These are phyloP conservation scores for Cartodere bifasciata DNA, from an alignment of 2,888 invertebrate genomes.

Conservation along the genomic window DNA sequence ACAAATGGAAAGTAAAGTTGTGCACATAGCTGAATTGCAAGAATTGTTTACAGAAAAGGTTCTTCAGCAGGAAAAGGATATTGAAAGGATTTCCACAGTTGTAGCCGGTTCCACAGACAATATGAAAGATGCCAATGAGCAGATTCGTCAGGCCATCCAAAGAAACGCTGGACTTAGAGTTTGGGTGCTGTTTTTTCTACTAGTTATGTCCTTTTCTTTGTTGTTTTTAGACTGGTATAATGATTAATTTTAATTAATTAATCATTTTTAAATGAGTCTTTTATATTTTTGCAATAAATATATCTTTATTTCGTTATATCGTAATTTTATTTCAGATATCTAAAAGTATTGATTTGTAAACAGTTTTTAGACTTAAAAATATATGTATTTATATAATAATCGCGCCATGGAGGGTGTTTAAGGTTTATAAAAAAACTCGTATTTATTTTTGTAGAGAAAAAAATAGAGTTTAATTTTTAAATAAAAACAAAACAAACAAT, in stretches of 20 bases:
- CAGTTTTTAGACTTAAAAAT: no score
- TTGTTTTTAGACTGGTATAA: slow-evolving; percentile 99
- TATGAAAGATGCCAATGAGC: slow-evolving; percentile 92
- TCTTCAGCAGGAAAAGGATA: slow-evolving; percentile 84
- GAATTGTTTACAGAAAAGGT: slow-evolving; percentile 95
- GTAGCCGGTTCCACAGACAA: slow-evolving; percentile 91
- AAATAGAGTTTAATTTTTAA: no score
- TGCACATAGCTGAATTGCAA: slow-evolving; percentile 90
- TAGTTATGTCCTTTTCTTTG: slow-evolving; percentile 91
- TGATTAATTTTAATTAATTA: slow-evolving; percentile 41
- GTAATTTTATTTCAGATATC: no score
- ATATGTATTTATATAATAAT: no score
- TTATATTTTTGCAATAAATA: slow-evolving; percentile 3
- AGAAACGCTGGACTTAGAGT: slow-evolving; percentile 91
- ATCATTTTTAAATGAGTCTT: no score
- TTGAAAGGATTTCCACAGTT: slow-evolving; percentile 78
- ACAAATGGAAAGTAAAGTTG: slow-evolving; percentile 82
- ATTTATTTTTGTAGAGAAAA: no score
- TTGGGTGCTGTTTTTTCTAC: slow-evolving; percentile 86
- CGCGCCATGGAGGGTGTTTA: no score
- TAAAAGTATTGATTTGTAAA: no score
- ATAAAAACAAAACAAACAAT: no score
- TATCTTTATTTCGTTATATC: slow-evolving; percentile 2
- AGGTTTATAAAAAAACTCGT: no score
- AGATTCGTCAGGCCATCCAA: slow-evolving; percentile 93